These are phyloP conservation scores for Rhea americana DNA, from an alignment of 2,113 vertebrate genomes.

Conservation along the genomic window DNA sequence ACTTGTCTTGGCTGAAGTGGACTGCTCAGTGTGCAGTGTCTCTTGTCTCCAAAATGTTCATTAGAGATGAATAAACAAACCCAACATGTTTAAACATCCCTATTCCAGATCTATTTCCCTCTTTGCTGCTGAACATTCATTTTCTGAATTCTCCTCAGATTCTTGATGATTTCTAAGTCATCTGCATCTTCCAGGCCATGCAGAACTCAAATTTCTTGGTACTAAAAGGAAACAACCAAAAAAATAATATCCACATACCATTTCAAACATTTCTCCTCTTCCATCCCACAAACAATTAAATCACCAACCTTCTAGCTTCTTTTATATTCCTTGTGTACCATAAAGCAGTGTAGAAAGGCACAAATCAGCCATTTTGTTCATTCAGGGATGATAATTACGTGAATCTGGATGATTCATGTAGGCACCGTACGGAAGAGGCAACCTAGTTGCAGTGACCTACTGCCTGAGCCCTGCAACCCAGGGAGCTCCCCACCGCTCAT, in stretches of 20 bases:
- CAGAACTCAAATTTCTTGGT: not conserved
- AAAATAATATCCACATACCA: not conserved
- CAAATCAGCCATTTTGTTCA: not conserved
- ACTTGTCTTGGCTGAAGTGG: not conserved
- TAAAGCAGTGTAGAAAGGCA: not conserved
- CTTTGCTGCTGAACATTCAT: not conserved
- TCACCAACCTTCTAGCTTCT: not conserved
- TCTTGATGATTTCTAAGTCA: not conserved
- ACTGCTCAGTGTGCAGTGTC: rapidly evolving
- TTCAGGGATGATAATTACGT: not conserved
- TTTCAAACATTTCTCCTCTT: not conserved
- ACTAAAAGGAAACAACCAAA: not conserved
- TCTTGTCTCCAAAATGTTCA: not conserved
- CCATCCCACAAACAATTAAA: not conserved
- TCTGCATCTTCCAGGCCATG: not conserved
- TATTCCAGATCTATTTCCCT: not conserved
- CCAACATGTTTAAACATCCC: rapidly evolving
- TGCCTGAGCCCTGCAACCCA: rapidly evolving
- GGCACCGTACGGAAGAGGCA: not conserved
- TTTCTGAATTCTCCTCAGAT: not conserved
- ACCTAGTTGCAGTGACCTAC: not conserved
- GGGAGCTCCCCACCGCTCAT: not conserved
- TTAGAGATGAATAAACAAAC: not conserved
- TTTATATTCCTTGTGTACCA: not conserved
- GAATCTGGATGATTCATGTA: not conserved